phyloP scores from a whole-genome alignment of 64 coral and sea anemone species.

The Acropora tenuis region DNA sequence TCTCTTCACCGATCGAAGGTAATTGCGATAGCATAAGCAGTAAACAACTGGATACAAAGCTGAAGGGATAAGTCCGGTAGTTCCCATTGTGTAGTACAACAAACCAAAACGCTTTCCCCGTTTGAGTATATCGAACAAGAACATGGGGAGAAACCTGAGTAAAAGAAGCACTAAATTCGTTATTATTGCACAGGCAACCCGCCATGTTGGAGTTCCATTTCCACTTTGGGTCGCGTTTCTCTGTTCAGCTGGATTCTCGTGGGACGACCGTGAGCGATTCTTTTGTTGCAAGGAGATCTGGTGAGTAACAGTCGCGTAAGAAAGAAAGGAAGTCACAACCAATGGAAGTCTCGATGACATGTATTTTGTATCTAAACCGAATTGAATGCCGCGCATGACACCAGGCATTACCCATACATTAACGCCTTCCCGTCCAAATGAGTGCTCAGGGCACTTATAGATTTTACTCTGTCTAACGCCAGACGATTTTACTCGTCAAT shows the following conservation, averaged over 20 bases:
- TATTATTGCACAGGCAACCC: slow-evolving; percentile 75
- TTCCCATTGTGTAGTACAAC: slow-evolving; percentile 74
- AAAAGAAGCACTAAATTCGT: slow-evolving; percentile 74
- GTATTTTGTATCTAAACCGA: slow-evolving; percentile 68
- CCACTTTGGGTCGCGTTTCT: neutral
- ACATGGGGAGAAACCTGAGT: slow-evolving; percentile 53
- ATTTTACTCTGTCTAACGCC: no score
- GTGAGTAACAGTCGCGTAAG: slow-evolving; percentile 62
- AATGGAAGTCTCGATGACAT: slow-evolving; percentile 35
- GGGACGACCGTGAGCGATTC: neutral
- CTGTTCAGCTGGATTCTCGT: neutral
- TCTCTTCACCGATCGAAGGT: slow-evolving; percentile 72
- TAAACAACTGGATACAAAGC: slow-evolving; percentile 84
- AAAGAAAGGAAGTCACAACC: slow-evolving; percentile 55
- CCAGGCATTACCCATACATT: slow-evolving; percentile 60
- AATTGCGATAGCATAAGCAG: slow-evolving; percentile 78
- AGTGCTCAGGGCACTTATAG: no score
- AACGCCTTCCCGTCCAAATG: no score
- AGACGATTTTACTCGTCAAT: no score
- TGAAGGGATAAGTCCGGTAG: slow-evolving; percentile 69
- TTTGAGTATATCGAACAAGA: slow-evolving; percentile 65
- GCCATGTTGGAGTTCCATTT: slow-evolving; percentile 31
- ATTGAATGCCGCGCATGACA: slow-evolving; percentile 43
- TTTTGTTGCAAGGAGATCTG: slow-evolving; percentile 44
- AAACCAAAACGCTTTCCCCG: slow-evolving; percentile 71